Percentiles rank a stretch among this genome's conserved stretches.
Evolutionary conservation across 2,113 vertebrate species (phyloP).

Genomic region (Sander lucioperca): DNA sequence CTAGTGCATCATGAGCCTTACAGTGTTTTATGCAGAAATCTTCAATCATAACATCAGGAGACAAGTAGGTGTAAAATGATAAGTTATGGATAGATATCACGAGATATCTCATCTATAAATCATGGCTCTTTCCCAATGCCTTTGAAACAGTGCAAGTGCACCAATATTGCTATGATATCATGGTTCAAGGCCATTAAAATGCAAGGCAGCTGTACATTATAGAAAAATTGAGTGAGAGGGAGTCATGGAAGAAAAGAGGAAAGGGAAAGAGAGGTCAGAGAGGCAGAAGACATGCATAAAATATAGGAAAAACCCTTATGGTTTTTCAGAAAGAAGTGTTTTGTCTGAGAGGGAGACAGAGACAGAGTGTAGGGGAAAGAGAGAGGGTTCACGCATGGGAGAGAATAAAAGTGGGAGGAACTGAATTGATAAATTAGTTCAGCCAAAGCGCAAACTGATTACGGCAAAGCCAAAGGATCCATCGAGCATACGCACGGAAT

Average conservation of each 20-base stretch:
- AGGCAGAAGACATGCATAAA: constrained; percentile 76
- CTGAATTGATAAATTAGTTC: constrained; percentile 85
- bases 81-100: constrained; percentile 45
- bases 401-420: constrained; percentile 81
- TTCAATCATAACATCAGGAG: constrained; percentile 23
- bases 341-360: constrained; percentile 57
- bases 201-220: constrained; percentile 62
- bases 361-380: constrained; percentile 32
- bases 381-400: constrained; percentile 72
- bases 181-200: constrained; percentile 70
- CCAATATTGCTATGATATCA: constrained; percentile 57
- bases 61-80: constrained; percentile 36
- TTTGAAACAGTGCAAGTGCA: constrained; percentile 55
- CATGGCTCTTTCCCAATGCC: constrained; percentile 22
- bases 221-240: constrained; percentile 42
- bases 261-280: constrained; percentile 43
- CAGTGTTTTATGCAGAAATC: constrained; percentile 14
- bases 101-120: constrained; percentile 55
- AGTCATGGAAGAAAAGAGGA: constrained; percentile 48
- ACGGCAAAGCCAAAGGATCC: constrained; percentile 77
- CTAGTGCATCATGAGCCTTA: not conserved
- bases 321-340: constrained; percentile 64
- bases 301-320: constrained; percentile 68
- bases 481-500: constrained; percentile 62
- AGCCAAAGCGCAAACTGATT: constrained; percentile 82